These are phyloP conservation scores for Poecilus cupreus DNA, from an alignment of 2,888 invertebrate species.

Conservation along the genomic window DNA sequence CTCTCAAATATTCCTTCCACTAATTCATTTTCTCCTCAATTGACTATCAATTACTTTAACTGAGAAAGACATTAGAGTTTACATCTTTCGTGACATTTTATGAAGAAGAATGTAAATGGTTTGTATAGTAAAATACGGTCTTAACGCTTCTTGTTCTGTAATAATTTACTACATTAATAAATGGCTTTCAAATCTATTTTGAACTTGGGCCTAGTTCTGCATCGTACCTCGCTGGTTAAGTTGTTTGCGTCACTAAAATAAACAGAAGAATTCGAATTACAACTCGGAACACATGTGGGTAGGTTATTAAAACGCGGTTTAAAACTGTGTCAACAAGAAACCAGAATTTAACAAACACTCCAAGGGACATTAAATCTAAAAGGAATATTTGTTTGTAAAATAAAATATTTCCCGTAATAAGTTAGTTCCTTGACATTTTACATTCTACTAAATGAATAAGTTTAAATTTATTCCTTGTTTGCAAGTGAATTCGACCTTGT, in stretches of 20 bases:
- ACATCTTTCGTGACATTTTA: slow-evolving; percentile 1
- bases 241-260: slow-evolving; percentile 22
- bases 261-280: not conserved
- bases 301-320: slow-evolving; percentile 29
- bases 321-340: slow-evolving; percentile 38
- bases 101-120: not conserved
- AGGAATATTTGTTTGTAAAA: not conserved
- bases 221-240: not conserved
- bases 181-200: slow-evolving; percentile 39
- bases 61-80: not conserved
- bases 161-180: slow-evolving; percentile 13
- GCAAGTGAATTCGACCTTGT: slow-evolving; percentile 14
- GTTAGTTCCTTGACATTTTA: slow-evolving; percentile 31
- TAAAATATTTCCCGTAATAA: not conserved
- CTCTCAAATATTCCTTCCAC: not conserved
- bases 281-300: slow-evolving; percentile 31
- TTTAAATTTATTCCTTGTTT: not conserved
- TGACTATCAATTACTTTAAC: slow-evolving; percentile 29
- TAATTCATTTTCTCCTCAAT: slow-evolving; percentile 44
- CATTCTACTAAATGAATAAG: slow-evolving; percentile 6
- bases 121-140: slow-evolving; percentile 1
- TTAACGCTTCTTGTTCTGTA: not conserved
- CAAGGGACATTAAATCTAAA: not conserved
- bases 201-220: slow-evolving; percentile 50
- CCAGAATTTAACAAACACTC: not conserved